Conservation (phyloP, 2,113 vertebrate genomes). For the Chascanopsetta lugubris region DNA sequence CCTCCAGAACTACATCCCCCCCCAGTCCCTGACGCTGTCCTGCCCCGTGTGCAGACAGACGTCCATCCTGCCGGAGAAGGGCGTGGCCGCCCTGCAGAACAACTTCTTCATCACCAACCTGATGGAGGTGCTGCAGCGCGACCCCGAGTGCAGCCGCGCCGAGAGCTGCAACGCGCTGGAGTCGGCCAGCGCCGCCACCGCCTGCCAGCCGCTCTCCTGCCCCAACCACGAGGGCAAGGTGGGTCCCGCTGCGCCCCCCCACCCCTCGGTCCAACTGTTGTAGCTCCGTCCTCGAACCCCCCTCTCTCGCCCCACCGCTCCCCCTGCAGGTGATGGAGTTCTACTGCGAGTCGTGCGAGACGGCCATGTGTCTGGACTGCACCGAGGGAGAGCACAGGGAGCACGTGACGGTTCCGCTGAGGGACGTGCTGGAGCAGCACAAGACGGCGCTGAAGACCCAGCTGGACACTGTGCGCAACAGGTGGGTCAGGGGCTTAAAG, state of each 20-base stretch:
- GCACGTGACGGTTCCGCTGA: constrained; percentile 90
- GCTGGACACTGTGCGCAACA: constrained; percentile 89
- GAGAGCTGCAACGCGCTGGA: constrained; percentile 84
- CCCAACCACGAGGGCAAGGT: constrained; percentile 91
- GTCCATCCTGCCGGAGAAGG: constrained; percentile 93
- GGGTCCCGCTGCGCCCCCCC: constrained; percentile 38
- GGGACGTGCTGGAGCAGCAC: constrained; percentile 94
- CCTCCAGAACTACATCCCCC: constrained; percentile 94
- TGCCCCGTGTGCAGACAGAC: constrained; percentile 95
- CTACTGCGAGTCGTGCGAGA: constrained; percentile 97
- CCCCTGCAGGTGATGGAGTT: constrained; percentile 93
- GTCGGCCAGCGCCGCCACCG: constrained; percentile 84
- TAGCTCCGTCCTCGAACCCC: no score
- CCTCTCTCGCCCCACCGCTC: constrained; percentile 42
- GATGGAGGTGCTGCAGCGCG: constrained; percentile 93
- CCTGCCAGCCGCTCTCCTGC: constrained; percentile 87
- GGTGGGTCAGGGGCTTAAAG: no score
- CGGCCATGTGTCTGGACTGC: constrained; percentile 94
- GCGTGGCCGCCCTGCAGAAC: constrained; percentile 92
- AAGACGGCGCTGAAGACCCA: constrained; percentile 91
- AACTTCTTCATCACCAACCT: constrained; percentile 98
- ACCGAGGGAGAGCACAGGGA: constrained; percentile 92
- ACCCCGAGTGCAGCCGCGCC: constrained; percentile 80
- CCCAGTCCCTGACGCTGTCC: constrained; percentile 91
- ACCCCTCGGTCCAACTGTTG: no score